These are phyloP conservation scores for Drosophila anomelani DNA, from an alignment of 2,888 invertebrate genomes.

Conservation along the genomic window DNA sequence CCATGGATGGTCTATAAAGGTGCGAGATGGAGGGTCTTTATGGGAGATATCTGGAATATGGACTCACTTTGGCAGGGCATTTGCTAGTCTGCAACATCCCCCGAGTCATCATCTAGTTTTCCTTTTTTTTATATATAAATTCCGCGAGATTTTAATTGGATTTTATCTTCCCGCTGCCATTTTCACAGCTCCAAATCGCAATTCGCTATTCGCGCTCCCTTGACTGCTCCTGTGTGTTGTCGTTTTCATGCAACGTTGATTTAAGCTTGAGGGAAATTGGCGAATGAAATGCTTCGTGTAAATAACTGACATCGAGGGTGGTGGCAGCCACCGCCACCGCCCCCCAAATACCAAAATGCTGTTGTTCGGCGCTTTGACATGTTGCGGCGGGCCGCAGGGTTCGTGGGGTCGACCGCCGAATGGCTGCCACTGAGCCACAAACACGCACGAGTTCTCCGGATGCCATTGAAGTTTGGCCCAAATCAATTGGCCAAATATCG, in stretches of 20 bases:
- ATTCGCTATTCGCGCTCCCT: constrained; percentile 7
- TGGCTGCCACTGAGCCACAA: constrained; percentile 59
- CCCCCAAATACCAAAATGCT: constrained; percentile 21
- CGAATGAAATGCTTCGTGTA: constrained; percentile 75
- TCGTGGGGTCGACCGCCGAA: constrained; percentile 36
- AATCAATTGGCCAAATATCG: constrained; percentile 73
- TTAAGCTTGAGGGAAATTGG: constrained; percentile 71
- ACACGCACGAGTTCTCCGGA: constrained; percentile 58
- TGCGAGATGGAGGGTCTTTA: constrained; percentile 1
- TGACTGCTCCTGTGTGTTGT: constrained; percentile 41
- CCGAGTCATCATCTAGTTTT: constrained; percentile 15
- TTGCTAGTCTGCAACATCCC: constrained; percentile 27
- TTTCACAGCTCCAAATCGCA: constrained; percentile 50
- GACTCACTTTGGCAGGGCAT: constrained; percentile 44
- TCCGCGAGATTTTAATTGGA: constrained; percentile 74
- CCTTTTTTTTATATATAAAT: constrained; percentile 46
- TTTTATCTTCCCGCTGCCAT: constrained; percentile 72
- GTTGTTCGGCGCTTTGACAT: constrained; percentile 56
- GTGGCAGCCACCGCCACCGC: constrained; percentile 40
- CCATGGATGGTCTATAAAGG: constrained; percentile 10
- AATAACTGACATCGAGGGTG: constrained; percentile 59
- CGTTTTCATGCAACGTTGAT: constrained; percentile 70
- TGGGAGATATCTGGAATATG: not conserved
- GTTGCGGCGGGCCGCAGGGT: constrained; percentile 50
- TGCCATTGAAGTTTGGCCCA: constrained; percentile 46